Conservation (phyloP, 2,888 invertebrate species). For the Dolichomitus sp. region DNA sequence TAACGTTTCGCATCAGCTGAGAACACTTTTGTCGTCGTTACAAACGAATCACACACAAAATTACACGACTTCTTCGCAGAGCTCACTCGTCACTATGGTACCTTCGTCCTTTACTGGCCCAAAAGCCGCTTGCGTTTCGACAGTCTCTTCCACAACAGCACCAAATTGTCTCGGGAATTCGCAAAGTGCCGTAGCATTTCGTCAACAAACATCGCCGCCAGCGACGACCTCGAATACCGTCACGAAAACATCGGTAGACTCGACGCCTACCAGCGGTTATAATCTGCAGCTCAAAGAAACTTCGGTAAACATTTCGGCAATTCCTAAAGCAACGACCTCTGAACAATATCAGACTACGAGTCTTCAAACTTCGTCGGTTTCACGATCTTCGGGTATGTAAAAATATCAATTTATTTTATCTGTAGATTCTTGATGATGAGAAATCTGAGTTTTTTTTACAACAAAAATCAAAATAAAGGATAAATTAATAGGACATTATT, state of each 20-base stretch:
- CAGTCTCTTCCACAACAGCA: constrained; percentile 78
- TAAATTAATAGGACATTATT: too few species aligned
- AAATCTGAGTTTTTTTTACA: too few species aligned
- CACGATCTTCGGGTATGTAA: constrained; percentile 64
- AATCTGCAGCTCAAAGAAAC: constrained; percentile 73
- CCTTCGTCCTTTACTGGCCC: constrained; percentile 87
- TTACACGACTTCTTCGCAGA: constrained; percentile 86
- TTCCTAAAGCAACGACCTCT: constrained; percentile 83
- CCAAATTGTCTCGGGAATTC: constrained; percentile 73
- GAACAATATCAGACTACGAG: constrained; percentile 84
- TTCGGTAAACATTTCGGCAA: constrained; percentile 80
- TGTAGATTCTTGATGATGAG: too few species aligned
- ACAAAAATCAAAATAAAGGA: too few species aligned
- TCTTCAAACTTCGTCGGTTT: constrained; percentile 77
- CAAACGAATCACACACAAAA: constrained; percentile 86
- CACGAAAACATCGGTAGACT: constrained; percentile 70
- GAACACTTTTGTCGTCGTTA: constrained; percentile 90
- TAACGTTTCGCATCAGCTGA: constrained; percentile 90
- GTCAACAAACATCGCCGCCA: constrained; percentile 67
- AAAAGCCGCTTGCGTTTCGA: constrained; percentile 82
- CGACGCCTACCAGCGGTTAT: constrained; percentile 62
- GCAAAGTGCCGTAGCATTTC: constrained; percentile 69
- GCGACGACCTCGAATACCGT: constrained; percentile 34
- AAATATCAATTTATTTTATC: too few species aligned
- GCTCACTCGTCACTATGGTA: constrained; percentile 85